Percentiles rank a stretch among this genome's conserved stretches.
Evolutionary conservation across 2,797 vertebrate genomes (phyloP).

Genomic region (Cercopithecus petaurista): DNA sequence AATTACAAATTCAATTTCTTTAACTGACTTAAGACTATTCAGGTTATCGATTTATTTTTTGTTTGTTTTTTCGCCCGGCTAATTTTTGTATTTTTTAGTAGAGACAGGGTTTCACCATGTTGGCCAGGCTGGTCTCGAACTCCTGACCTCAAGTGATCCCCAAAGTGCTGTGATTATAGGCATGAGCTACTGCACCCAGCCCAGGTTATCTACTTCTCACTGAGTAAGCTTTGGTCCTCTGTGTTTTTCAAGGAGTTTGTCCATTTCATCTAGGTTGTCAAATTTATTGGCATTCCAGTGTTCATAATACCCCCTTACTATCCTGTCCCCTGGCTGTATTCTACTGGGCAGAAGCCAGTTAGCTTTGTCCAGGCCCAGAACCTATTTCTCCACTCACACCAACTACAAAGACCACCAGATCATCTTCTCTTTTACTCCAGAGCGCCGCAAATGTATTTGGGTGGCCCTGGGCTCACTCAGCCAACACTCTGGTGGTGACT

Average conservation of each 20-base stretch:
- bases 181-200: no score
- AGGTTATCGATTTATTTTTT: no score
- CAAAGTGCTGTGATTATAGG: no score
- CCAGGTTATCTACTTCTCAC: neutral
- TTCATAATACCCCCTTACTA: neutral
- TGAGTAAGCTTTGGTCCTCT: neutral
- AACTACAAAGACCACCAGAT: no score
- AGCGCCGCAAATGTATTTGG: neutral
- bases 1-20: neutral
- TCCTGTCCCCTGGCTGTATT: neutral
- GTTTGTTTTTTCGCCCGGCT: no score
- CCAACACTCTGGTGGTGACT: neutral
- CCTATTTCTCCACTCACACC: neutral
- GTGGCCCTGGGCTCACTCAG: fast-evolving
- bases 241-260: neutral
- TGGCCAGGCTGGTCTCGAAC: no score
- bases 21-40: neutral
- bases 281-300: neutral
- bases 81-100: no score
- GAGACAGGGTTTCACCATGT: no score
- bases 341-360: neutral
- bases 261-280: neutral
- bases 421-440: neutral
- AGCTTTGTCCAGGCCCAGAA: neutral
- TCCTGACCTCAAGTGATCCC: no score